Evolutionary conservation across 2,888 invertebrate genomes (phyloP).

Genomic region (Pollenia angustigena): DNA sequence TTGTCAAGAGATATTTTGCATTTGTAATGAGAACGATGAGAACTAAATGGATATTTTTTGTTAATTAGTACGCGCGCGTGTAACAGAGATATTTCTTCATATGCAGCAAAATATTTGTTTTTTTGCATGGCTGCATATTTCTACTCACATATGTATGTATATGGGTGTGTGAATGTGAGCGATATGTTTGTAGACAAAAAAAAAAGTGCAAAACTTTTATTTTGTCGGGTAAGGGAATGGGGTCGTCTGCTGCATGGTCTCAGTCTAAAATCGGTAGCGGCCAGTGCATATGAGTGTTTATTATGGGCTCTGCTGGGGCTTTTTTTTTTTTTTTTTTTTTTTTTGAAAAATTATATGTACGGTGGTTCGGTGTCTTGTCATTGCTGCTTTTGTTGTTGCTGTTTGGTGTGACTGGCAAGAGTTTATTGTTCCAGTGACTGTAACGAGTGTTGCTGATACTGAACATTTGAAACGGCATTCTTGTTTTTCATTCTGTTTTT

Average conservation of each 20-base stretch:
- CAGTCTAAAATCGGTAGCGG: constrained; percentile 45
- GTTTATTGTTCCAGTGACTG: constrained; percentile 74
- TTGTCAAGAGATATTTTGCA: constrained; percentile 17
- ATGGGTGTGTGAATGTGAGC: constrained; percentile 27
- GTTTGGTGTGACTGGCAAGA: constrained; percentile 69
- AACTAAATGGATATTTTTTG: background rate
- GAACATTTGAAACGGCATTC: constrained; percentile 58
- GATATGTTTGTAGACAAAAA: constrained; percentile 42
- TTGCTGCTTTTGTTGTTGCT: constrained; percentile 32
- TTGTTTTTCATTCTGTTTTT: constrained; percentile 26
- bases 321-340: constrained; percentile 3
- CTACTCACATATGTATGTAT: background rate
- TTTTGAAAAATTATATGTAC: constrained; percentile 12
- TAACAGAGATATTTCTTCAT: constrained; percentile 37
- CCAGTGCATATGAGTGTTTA: background rate
- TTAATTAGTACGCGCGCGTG: constrained; percentile 71
- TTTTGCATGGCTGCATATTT: constrained; percentile 52
- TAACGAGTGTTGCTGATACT: constrained; percentile 64
- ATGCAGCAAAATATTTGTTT: constrained; percentile 24
- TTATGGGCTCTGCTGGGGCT: constrained; percentile 38
- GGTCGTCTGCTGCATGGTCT: constrained; percentile 68
- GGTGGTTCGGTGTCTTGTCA: constrained; percentile 33
- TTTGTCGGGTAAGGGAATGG: constrained; percentile 58
- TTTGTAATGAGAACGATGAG: constrained; percentile 19
- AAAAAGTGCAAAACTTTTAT: constrained; percentile 40